These are phyloP conservation scores for Varanus salvator DNA, from an alignment of 2,113 vertebrate genomes.

Conservation along the genomic window DNA sequence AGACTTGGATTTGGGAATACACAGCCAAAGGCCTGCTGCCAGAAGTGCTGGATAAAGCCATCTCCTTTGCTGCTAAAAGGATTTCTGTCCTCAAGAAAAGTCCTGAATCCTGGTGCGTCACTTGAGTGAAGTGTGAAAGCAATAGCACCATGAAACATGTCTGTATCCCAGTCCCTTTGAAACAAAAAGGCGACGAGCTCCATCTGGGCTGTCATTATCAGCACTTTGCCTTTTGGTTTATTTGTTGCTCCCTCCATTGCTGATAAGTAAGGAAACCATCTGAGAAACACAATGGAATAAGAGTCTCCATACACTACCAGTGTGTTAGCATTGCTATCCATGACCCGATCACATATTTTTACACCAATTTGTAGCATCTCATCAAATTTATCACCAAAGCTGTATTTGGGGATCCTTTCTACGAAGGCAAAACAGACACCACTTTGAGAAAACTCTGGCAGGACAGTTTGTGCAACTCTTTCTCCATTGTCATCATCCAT, in stretches of 20 bases:
- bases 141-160: not conserved
- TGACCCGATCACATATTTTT: not conserved
- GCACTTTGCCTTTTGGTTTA: not conserved
- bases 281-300: not conserved
- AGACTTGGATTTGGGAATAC: not conserved
- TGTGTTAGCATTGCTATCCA: not conserved
- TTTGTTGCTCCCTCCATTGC: no score
- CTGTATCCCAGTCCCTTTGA: not conserved
- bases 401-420: not conserved
- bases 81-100: not conserved
- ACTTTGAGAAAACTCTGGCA: not conserved
- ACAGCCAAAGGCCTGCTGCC: not conserved
- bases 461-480: not conserved
- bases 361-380: not conserved
- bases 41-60: not conserved
- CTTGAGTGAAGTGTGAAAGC: not conserved
- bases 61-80: not conserved
- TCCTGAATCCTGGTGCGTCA: not conserved
- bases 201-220: not conserved
- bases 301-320: not conserved
- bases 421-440: constrained; percentile 4
- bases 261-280: not conserved
- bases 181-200: not conserved
- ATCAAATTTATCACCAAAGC: not conserved
- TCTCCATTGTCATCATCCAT: constrained; percentile 8